phyloP scores from a whole-genome alignment of 2,797 vertebrate genomes.

The Myoxocephalus aenaeus region DNA sequence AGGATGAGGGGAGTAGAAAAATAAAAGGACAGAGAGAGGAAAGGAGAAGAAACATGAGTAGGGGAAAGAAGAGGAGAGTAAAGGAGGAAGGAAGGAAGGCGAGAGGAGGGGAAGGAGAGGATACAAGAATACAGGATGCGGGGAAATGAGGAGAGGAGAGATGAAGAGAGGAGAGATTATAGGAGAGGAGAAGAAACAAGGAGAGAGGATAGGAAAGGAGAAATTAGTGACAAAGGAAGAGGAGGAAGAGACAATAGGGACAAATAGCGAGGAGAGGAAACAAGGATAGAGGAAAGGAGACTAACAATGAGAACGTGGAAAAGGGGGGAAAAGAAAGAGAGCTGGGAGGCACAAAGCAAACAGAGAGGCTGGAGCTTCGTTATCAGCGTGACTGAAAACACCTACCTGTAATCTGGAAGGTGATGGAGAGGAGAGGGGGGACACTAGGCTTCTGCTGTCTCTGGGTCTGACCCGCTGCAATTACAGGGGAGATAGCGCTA shows the following conservation, averaged over 20 bases:
- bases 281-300: neutral
- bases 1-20: neutral
- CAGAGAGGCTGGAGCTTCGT: conserved; percentile 10
- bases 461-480: conserved; percentile 91
- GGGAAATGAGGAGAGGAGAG: neutral
- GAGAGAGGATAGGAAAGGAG: neutral
- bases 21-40: neutral
- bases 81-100: no score
- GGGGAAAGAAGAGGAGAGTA: no score
- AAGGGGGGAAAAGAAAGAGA: neutral
- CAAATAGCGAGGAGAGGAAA: neutral
- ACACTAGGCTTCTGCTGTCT: conserved; percentile 88
- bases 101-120: neutral
- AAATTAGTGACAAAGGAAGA: neutral
- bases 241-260: neutral
- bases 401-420: conserved; percentile 94
- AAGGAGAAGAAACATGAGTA: neutral
- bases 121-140: no score
- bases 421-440: conserved; percentile 91
- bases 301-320: neutral
- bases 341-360: neutral
- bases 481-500: conserved; percentile 85
- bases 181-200: neutral
- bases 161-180: neutral
- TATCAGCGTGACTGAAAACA: conserved; percentile 70